phyloP scores from a whole-genome alignment of 2,797 vertebrate genomes.

The Phoebastria nigripes region DNA sequence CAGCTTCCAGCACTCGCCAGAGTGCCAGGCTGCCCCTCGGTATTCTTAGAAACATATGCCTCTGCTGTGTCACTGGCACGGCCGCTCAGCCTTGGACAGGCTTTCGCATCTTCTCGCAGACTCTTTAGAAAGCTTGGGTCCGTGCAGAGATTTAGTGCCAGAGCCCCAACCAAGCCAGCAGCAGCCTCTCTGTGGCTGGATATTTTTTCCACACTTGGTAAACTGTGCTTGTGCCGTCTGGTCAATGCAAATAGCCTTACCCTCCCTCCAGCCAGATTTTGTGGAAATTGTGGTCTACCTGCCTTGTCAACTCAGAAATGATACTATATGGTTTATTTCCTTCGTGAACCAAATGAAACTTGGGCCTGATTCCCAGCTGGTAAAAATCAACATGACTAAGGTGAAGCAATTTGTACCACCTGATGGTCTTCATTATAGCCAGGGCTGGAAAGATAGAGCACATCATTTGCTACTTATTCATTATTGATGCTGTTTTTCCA shows the following conservation, averaged over 20 bases:
- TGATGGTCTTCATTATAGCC: background rate
- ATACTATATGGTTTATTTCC: background rate
- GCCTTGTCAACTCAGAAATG: background rate
- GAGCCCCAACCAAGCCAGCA: background rate
- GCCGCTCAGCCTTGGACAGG: background rate
- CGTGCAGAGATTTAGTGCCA: background rate
- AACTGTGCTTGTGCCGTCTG: background rate
- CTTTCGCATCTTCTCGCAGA: background rate
- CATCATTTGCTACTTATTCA: background rate
- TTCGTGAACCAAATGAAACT: background rate
- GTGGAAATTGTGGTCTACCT: background rate
- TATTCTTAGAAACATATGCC: slow-evolving; percentile 42
- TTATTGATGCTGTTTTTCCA: background rate
- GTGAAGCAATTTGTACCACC: background rate
- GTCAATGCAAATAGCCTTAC: background rate
- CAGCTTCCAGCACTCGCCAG: background rate
- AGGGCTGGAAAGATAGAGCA: background rate
- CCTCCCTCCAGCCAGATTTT: background rate
- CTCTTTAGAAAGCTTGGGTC: background rate
- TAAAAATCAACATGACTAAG: background rate
- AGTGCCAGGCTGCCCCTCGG: slow-evolving; percentile 34
- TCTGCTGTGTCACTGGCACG: slow-evolving; percentile 47
- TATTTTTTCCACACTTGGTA: background rate
- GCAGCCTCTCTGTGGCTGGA: background rate
- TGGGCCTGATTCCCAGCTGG: background rate